Conservation (phyloP, 2,113 vertebrate species). For the Setophaga petechia region DNA sequence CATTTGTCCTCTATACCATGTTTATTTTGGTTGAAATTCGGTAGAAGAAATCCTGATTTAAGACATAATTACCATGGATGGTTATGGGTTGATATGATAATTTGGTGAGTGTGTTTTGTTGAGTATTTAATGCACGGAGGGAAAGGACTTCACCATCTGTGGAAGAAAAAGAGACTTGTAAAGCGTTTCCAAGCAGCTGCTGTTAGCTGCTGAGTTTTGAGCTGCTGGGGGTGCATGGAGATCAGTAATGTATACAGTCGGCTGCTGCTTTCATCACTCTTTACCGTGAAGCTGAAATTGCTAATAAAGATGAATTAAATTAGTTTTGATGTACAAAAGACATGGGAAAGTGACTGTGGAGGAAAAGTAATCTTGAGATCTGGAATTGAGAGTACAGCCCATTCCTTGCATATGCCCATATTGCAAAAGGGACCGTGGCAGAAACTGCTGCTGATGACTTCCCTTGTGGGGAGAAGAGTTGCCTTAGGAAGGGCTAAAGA, state of each 20-base stretch:
- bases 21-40: constrained; percentile 36
- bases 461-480: background rate
- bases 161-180: background rate
- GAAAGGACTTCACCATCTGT: background rate
- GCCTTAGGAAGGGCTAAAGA: background rate
- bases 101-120: constrained; percentile 1
- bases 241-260: background rate
- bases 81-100: constrained; percentile 19
- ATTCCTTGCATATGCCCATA: background rate
- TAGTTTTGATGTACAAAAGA: background rate
- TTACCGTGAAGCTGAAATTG: background rate
- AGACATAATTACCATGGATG: constrained; percentile 25
- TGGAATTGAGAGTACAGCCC: background rate
- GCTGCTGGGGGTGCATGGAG: background rate
- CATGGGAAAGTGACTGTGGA: background rate
- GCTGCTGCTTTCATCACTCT: background rate
- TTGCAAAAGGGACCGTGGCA: background rate
- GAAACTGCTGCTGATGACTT: background rate
- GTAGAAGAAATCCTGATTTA: constrained; percentile 8
- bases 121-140: background rate
- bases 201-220: background rate
- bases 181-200: background rate
- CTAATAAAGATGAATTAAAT: background rate
- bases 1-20: background rate
- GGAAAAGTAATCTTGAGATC: background rate